Conservation (phyloP, 2,797 vertebrate species). For the Rhinophrynus dorsalis region DNA sequence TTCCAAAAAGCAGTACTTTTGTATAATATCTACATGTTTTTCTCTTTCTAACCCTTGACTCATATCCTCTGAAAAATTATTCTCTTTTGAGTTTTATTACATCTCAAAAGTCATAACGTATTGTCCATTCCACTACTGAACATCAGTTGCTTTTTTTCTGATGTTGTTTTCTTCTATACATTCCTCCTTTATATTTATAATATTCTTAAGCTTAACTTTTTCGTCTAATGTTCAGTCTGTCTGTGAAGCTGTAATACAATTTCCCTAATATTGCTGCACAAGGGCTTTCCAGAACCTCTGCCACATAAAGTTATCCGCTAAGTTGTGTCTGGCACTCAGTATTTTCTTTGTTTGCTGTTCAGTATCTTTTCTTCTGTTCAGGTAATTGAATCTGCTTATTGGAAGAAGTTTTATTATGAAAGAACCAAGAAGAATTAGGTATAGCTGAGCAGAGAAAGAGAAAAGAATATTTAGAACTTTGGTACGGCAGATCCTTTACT, state of each 20-base stretch:
- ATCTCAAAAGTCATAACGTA: too few species aligned
- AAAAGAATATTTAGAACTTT: too few species aligned
- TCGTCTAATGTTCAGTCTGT: too few species aligned
- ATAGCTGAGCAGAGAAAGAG: not conserved
- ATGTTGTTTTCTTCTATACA: too few species aligned
- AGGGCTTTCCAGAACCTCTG: not conserved
- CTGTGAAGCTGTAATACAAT: not conserved
- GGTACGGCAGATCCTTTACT: too few species aligned
- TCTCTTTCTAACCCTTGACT: too few species aligned
- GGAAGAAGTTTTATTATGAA: slow-evolving; percentile 26
- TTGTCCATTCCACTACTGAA: too few species aligned
- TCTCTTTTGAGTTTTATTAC: too few species aligned
- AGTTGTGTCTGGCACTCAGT: not conserved
- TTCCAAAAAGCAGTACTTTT: too few species aligned
- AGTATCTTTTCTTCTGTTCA: not conserved
- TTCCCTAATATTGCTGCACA: not conserved
- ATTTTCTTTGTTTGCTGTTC: not conserved
- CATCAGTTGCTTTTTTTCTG: too few species aligned
- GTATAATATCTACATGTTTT: too few species aligned
- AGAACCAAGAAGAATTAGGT: slow-evolving; percentile 15
- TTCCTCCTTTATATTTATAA: not conserved
- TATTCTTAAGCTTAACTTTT: not conserved
- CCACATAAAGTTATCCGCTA: not conserved
- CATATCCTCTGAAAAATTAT: too few species aligned
- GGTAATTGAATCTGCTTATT: slow-evolving; percentile 26